Evolutionary conservation across 2,113 vertebrate genomes (phyloP).

Genomic region (Brevimyrus niger): DNA sequence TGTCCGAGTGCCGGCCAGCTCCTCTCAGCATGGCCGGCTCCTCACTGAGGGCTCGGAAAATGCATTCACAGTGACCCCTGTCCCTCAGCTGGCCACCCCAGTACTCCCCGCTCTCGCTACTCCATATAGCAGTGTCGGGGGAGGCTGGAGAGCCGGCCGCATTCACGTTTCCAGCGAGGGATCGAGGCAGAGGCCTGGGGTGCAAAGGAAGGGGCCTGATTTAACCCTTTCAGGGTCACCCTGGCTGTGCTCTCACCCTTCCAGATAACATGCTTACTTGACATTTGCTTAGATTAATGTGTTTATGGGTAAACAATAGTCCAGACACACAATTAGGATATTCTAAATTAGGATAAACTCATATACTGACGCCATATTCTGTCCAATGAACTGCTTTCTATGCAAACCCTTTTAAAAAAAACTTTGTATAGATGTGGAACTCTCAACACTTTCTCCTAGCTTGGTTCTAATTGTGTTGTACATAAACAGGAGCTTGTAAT

Average conservation of each 20-base stretch:
- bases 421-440: not conserved
- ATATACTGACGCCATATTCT: not conserved
- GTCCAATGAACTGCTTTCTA: not conserved
- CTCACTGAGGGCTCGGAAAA: slow-evolving; percentile 84
- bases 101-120: slow-evolving; percentile 73
- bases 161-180: slow-evolving; percentile 64
- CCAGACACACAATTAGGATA: not conserved
- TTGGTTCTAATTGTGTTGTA: not conserved
- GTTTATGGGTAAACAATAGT: not conserved
- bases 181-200: slow-evolving; percentile 46
- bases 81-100: slow-evolving; percentile 77
- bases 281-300: not conserved
- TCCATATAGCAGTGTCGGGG: slow-evolving; percentile 68
- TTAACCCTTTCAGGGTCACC: slow-evolving; percentile 26
- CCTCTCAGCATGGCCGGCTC: slow-evolving; percentile 81
- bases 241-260: not conserved
- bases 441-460: not conserved
- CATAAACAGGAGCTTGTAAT: not conserved
- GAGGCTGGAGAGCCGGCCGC: slow-evolving; percentile 68
- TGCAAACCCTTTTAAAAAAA: not conserved
- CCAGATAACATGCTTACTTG: not conserved
- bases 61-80: slow-evolving; percentile 83
- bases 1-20: slow-evolving; percentile 94
- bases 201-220: not conserved
- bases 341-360: not conserved